These are phyloP conservation scores for Drosophila sproati DNA, from an alignment of 1,140 invertebrate species.

Conservation along the genomic window DNA sequence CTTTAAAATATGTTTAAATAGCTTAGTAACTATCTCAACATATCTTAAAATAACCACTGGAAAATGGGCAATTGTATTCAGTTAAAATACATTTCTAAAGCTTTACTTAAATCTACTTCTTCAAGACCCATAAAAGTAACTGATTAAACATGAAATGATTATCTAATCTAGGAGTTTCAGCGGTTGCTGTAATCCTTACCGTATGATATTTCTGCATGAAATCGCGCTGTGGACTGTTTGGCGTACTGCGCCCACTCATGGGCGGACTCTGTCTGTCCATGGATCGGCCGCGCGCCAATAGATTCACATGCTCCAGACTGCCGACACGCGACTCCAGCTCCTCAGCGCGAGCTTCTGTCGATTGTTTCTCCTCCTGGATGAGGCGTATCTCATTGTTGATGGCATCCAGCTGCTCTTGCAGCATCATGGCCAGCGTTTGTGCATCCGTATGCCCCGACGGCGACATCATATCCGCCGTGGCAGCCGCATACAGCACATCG, in stretches of 20 bases:
- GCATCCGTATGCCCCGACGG: constrained; percentile 96
- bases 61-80: too few species aligned
- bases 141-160: too few species aligned
- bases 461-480: constrained; percentile 90
- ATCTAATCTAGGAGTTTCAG: too few species aligned
- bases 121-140: too few species aligned
- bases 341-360: constrained; percentile 97
- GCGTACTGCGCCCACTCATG: constrained; percentile 89
- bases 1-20: too few species aligned
- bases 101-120: too few species aligned
- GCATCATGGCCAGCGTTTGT: constrained; percentile 98
- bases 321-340: constrained; percentile 98
- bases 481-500: constrained; percentile 90
- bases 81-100: too few species aligned
- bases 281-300: constrained; percentile 91
- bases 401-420: constrained; percentile 99
- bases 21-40: too few species aligned
- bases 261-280: constrained; percentile 91
- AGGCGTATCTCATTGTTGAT: constrained; percentile 99
- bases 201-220: constrained; percentile 86
- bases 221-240: constrained; percentile 84
- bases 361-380: constrained; percentile 99
- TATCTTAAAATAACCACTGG: too few species aligned
- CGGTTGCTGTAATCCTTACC: constrained; percentile 56
- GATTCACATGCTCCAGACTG: constrained; percentile 96